Percentiles rank a stretch among this genome's conserved stretches.
Evolutionary conservation across 2,888 invertebrate species (phyloP).

Genomic region (Hydraecia micacea): DNA sequence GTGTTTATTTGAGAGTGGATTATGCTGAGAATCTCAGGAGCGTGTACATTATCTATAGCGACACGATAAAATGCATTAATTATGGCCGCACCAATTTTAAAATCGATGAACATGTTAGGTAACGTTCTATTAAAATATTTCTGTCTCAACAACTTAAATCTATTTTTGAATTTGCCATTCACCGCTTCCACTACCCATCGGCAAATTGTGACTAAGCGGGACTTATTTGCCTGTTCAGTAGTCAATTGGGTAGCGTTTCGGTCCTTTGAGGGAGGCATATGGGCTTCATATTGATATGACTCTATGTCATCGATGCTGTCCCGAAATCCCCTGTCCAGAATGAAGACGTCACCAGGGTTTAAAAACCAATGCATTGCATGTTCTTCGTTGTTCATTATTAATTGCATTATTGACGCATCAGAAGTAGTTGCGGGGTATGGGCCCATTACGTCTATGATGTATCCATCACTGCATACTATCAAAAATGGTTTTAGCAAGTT

Average conservation of each 20-base stretch:
- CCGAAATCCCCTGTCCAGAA: no score
- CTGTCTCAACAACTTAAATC: conserved; percentile 3
- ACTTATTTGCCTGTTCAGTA: not conserved
- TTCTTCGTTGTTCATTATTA: no score
- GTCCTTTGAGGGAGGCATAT: not conserved
- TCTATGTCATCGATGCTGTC: not conserved
- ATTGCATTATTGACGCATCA: no score
- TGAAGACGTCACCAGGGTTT: not conserved
- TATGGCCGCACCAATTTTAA: conserved; percentile 1
- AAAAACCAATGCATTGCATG: no score
- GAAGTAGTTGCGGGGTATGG: no score
- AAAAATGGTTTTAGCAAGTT: no score
- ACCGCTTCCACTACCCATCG: conserved; percentile 5
- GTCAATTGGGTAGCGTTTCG: not conserved
- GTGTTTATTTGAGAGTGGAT: not conserved
- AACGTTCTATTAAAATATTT: conserved; percentile 3
- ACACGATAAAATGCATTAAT: not conserved
- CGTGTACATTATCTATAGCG: no score
- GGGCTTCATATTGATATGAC: conserved; percentile 1
- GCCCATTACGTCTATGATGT: no score
- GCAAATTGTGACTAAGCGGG: conserved; percentile 5
- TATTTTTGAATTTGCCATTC: not conserved
- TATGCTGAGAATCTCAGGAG: not conserved
- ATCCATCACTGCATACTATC: no score
- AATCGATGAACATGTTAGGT: conserved; percentile 3